A percentile compares a stretch with the other conserved stretches of the same genome.
phyloP scores from a whole-genome alignment of 2,113 vertebrate species.

The Tachysurus vachellii region DNA sequence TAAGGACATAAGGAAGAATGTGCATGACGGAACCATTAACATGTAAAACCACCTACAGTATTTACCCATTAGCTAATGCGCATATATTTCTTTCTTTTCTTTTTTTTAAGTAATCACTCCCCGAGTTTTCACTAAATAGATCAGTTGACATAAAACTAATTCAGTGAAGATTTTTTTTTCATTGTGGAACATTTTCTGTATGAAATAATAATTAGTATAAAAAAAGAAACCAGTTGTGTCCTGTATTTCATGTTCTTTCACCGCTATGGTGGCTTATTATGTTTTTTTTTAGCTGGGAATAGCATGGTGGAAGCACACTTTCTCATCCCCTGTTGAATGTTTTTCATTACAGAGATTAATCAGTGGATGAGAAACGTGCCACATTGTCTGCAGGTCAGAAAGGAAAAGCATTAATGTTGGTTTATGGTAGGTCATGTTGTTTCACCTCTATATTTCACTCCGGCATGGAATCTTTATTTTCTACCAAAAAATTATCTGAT shows the following conservation, averaged over 20 bases:
- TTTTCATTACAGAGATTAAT: neutral
- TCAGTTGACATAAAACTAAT: neutral
- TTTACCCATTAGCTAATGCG: neutral
- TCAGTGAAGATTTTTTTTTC: neutral
- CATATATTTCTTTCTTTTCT: neutral
- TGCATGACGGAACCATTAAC: neutral
- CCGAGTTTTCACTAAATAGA: too few relatives aligned
- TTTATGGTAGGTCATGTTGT: neutral
- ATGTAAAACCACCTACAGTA: neutral
- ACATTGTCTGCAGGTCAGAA: neutral
- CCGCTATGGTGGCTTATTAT: neutral
- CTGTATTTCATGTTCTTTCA: neutral
- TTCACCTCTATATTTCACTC: neutral
- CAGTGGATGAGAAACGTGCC: neutral
- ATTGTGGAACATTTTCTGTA: too few relatives aligned
- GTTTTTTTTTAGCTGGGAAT: neutral
- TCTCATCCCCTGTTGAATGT: neutral
- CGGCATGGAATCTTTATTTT: neutral
- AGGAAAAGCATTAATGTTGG: neutral
- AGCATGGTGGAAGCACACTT: neutral
- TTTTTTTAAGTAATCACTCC: too few relatives aligned
- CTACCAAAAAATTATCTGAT: neutral
- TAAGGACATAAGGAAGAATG: neutral
- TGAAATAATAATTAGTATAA: neutral
- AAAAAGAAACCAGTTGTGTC: neutral